Conservation (phyloP, 2,113 vertebrate genomes). For the Irena cyanogastra region DNA sequence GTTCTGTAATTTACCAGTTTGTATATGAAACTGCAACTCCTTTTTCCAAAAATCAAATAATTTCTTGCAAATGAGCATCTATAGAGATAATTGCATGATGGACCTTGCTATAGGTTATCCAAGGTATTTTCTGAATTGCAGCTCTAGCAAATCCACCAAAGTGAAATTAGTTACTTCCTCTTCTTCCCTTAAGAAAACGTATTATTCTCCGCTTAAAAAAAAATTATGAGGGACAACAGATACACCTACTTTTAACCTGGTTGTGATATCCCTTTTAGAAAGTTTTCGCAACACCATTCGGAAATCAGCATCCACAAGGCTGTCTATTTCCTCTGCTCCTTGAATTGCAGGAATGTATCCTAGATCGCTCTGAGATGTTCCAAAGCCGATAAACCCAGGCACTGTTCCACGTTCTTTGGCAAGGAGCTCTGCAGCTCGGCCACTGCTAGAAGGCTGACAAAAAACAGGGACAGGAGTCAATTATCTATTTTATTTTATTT, state of each 20-base stretch:
- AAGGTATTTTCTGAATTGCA: not conserved
- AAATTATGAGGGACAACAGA: not conserved
- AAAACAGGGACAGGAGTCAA: not conserved
- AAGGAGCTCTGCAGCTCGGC: slow-evolving; percentile 89
- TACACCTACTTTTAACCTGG: slow-evolving; percentile 87
- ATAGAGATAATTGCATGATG: fast-evolving
- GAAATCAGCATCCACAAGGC: slow-evolving; percentile 93
- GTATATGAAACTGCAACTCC: not conserved
- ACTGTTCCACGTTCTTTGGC: slow-evolving; percentile 89
- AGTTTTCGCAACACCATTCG: slow-evolving; percentile 93
- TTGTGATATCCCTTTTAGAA: slow-evolving; percentile 91
- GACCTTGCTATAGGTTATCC: not conserved
- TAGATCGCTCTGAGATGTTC: slow-evolving; percentile 81
- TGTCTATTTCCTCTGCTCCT: slow-evolving; percentile 95
- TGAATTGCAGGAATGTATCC: slow-evolving; percentile 93
- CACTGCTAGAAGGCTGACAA: slow-evolving; percentile 91
- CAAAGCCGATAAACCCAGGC: slow-evolving; percentile 93
- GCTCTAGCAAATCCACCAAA: not conserved
- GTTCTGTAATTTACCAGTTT: not conserved
- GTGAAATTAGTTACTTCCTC: not conserved
- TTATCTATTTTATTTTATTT: not conserved
- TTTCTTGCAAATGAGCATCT: not conserved
- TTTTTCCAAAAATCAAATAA: not conserved
- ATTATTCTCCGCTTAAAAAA: not conserved
- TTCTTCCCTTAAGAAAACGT: not conserved